Conservation (phyloP, 2,113 vertebrate genomes). For the Corythoichthys intestinalis region DNA sequence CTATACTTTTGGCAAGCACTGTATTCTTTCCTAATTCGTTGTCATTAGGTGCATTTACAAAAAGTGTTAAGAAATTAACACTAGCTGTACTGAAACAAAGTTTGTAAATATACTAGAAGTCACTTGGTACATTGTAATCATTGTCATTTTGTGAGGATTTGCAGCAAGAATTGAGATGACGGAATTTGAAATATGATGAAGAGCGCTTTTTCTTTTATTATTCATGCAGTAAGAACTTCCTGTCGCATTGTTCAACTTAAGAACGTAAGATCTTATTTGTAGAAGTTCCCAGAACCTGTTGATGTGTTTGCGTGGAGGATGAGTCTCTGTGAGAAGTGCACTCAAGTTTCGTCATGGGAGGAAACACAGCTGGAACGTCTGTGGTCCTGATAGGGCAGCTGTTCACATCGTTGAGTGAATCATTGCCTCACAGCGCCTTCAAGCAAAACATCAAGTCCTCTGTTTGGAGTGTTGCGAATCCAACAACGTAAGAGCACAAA, state of each 20-base stretch:
- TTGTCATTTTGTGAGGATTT: background rate
- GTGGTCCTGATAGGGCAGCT: constrained; percentile 56
- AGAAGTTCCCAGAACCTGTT: constrained; percentile 7
- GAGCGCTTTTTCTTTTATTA: background rate
- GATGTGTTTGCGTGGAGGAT: constrained; percentile 21
- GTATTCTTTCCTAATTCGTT: background rate
- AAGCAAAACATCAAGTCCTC: constrained; percentile 22
- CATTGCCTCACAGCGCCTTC: constrained; percentile 24
- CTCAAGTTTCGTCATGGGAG: constrained; percentile 43
- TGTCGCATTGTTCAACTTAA: background rate
- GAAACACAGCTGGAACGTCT: constrained; percentile 59
- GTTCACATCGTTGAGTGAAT: constrained; percentile 56
- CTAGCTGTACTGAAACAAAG: no score
- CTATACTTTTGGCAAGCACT: background rate
- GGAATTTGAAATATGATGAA: background rate
- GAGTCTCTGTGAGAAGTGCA: constrained; percentile 39
- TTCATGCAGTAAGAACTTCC: background rate
- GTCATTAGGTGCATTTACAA: background rate
- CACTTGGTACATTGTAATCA: background rate
- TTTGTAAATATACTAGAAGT: background rate
- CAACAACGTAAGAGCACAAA: background rate
- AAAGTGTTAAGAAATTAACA: background rate
- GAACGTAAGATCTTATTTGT: background rate
- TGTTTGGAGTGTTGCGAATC: constrained; percentile 4
- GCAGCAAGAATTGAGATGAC: background rate